Conservation (phyloP, 1,140 invertebrate species). For the Aphidius gifuensis region DNA sequence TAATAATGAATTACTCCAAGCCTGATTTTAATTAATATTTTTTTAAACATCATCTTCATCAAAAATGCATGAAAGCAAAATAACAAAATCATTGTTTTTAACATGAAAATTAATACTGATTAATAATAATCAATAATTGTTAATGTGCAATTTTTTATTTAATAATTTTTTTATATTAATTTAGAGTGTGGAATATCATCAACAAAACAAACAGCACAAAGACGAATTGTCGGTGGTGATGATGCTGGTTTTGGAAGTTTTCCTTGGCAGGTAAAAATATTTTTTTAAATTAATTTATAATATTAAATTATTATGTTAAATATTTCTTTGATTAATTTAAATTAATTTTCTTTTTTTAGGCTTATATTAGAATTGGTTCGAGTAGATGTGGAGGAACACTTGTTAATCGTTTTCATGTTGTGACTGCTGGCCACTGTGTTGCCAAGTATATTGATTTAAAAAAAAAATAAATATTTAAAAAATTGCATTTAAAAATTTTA, state of each 20-base stretch:
- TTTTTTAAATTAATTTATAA: background rate
- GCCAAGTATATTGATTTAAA: slow-evolving; percentile 60
- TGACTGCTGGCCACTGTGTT: slow-evolving; percentile 95
- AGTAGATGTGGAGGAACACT: slow-evolving; percentile 91
- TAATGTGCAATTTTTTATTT: slow-evolving; percentile 9
- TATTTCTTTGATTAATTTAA: slow-evolving; percentile 1
- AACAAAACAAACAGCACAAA: slow-evolving; percentile 78
- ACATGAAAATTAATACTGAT: too few species aligned
- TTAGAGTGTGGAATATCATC: slow-evolving; percentile 82
- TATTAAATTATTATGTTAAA: background rate
- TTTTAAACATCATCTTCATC: background rate
- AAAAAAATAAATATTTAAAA: slow-evolving; percentile 11
- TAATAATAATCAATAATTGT: background rate
- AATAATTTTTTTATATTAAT: slow-evolving; percentile 1
- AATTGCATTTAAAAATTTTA: background rate
- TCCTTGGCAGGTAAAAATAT: slow-evolving; percentile 77
- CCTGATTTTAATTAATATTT: slow-evolving; percentile 22
- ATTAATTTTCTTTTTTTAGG: slow-evolving; percentile 57
- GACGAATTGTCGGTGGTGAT: slow-evolving; percentile 88
- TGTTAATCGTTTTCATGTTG: slow-evolving; percentile 87
- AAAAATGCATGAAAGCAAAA: background rate
- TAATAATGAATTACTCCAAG: slow-evolving; percentile 34
- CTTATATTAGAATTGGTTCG: slow-evolving; percentile 87
- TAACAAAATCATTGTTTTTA: too few species aligned
- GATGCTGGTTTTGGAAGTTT: slow-evolving; percentile 92